Percentiles rank a stretch among this genome's conserved stretches.
Evolutionary conservation across 2,888 invertebrate species (phyloP).

Genomic region (Dryobotodes eremita): DNA sequence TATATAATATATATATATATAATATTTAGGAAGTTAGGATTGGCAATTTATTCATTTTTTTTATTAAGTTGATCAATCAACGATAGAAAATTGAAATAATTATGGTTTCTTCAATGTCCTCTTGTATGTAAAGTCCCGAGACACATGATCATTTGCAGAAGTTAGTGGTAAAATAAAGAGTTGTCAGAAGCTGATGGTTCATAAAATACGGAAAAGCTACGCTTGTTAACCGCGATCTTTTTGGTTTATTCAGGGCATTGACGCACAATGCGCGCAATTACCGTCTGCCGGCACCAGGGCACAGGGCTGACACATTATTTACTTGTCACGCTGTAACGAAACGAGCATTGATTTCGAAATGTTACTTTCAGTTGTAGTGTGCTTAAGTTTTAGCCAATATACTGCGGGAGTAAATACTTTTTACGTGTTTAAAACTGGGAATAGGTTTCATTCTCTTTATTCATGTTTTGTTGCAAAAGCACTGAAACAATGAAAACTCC

Average conservation of each 20-base stretch:
- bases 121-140: constrained; percentile 7
- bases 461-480: neutral
- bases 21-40: too few relatives aligned
- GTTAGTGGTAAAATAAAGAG: neutral
- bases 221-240: constrained; percentile 59
- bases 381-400: neutral
- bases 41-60: too few relatives aligned
- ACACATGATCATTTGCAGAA: neutral
- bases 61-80: too few relatives aligned
- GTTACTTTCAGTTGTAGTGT: constrained; percentile 27
- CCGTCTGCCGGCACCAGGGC: constrained; percentile 62
- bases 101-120: too few relatives aligned
- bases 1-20: too few relatives aligned
- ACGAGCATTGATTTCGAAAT: constrained; percentile 20
- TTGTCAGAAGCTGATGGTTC: constrained; percentile 48
- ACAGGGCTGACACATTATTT: constrained; percentile 52
- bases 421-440: neutral
- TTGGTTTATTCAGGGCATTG: constrained; percentile 77
- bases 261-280: constrained; percentile 73
- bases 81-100: too few relatives aligned
- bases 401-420: neutral
- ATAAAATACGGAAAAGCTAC: constrained; percentile 60
- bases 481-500: neutral
- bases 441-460: neutral
- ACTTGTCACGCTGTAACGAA: constrained; percentile 22